A percentile compares a stretch with the other conserved stretches of the same genome.
Evolutionary conservation across 2,888 invertebrate species (phyloP).

Genomic region (Yponomeuta evonymella): DNA sequence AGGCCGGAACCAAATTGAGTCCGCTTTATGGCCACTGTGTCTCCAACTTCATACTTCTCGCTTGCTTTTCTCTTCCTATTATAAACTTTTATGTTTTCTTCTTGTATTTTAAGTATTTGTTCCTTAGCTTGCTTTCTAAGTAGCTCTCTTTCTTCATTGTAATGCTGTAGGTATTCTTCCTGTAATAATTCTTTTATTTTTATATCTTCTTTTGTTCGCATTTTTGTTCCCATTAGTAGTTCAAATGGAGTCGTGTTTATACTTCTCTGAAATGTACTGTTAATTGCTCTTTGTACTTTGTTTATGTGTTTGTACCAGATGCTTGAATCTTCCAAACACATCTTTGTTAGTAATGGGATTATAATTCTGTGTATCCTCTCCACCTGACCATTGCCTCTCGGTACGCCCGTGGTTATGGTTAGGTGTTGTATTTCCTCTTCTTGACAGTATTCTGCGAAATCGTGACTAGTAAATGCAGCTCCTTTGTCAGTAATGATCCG

Average conservation of each 20-base stretch:
- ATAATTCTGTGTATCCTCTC: constrained; percentile 32
- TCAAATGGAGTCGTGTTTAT: constrained; percentile 26
- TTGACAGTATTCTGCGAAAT: constrained; percentile 38
- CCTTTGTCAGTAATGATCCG: constrained; percentile 39
- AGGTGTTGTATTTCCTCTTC: constrained; percentile 36
- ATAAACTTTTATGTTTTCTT: too few relatives aligned
- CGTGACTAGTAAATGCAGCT: constrained; percentile 38
- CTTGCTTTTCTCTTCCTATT: too few relatives aligned
- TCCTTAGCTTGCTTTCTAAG: too few relatives aligned
- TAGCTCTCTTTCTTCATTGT: too few relatives aligned
- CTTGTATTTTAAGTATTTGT: too few relatives aligned
- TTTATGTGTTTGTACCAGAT: constrained; percentile 32
- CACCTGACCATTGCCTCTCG: constrained; percentile 22
- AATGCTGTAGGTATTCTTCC: too few relatives aligned
- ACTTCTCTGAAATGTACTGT: constrained; percentile 23
- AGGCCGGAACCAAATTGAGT: too few relatives aligned
- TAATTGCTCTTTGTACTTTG: constrained; percentile 21
- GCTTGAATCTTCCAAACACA: constrained; percentile 31
- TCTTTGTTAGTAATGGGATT: constrained; percentile 35
- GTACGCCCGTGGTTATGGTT: constrained; percentile 32
- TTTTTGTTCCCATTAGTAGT: constrained; percentile 27
- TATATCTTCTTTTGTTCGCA: constrained; percentile 17
- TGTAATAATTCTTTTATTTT: constrained; percentile 5
- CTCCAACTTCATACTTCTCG: too few relatives aligned
- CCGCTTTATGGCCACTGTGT: too few relatives aligned